These are phyloP conservation scores for Macrochelys suwanniensis DNA, from an alignment of 2,797 vertebrate species.

Conservation along the genomic window DNA sequence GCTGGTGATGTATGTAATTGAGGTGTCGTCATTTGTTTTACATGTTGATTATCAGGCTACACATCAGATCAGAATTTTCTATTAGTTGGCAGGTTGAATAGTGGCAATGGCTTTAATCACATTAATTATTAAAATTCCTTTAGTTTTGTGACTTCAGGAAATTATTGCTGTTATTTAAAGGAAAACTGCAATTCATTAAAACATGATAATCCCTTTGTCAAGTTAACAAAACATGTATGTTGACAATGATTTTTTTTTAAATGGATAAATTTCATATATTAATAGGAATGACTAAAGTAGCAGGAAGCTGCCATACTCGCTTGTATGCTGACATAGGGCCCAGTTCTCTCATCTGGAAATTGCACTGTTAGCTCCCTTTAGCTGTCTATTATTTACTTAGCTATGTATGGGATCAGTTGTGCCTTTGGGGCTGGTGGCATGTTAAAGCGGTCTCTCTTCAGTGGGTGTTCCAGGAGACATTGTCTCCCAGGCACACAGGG, in stretches of 20 bases:
- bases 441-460: not conserved
- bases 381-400: not conserved
- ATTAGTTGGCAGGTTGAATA: not conserved
- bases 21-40: not conserved
- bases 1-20: not conserved
- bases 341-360: not conserved
- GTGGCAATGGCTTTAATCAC: not conserved
- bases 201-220: not conserved
- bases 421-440: not conserved
- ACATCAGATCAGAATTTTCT: not conserved
- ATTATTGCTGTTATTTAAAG: not conserved
- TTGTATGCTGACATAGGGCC: not conserved
- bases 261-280: not conserved
- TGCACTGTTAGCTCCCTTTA: not conserved
- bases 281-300: not conserved
- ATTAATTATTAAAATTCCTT: not conserved
- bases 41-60: not conserved
- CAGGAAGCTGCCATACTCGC: not conserved
- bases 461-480: not conserved
- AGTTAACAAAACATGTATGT: not conserved
- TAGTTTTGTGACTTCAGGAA: not conserved
- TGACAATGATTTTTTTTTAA: not conserved
- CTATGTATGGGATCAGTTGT: not conserved
- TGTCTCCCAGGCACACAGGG: not conserved
- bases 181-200: not conserved